These are phyloP conservation scores for Invenusta paracnida DNA, from an alignment of 2,888 invertebrate genomes.

Conservation along the genomic window DNA sequence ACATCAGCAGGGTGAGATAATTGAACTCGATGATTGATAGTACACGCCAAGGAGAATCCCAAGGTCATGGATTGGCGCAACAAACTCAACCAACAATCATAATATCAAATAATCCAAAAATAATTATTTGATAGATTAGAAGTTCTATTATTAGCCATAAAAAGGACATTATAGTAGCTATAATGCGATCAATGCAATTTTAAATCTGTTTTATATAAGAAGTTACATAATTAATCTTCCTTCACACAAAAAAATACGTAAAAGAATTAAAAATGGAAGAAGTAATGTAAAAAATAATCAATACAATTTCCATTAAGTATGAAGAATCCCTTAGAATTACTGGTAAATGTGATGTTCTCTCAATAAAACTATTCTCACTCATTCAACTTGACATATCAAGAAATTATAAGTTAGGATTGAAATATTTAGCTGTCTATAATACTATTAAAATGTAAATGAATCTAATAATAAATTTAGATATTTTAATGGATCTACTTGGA, in stretches of 20 bases:
- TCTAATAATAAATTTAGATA: slow-evolving; percentile 13
- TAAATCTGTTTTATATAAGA: not conserved
- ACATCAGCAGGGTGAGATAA: too few species aligned
- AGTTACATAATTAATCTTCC: too few species aligned
- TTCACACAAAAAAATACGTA: not conserved
- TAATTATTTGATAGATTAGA: not conserved
- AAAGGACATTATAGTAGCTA: not conserved
- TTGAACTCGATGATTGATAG: too few species aligned
- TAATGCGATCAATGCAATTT: not conserved
- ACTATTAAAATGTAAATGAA: not conserved
- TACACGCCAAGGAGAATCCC: too few species aligned
- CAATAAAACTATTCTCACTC: not conserved
- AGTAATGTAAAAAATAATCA: not conserved
- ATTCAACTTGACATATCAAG: not conserved
- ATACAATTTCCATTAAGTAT: not conserved
- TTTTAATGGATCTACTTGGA: not conserved
- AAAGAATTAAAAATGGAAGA: not conserved
- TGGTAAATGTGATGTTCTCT: not conserved
- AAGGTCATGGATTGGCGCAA: too few species aligned
- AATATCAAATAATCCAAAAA: not conserved
- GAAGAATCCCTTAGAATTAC: not conserved
- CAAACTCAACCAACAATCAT: too few species aligned
- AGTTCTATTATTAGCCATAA: not conserved
- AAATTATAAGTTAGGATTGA: not conserved
- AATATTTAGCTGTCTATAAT: not conserved